A percentile compares a stretch with the other conserved stretches of the same genome.
These are phyloP conservation scores for Esperia sulphurella DNA, from an alignment of 2,888 invertebrate species.

Conservation along the genomic window DNA sequence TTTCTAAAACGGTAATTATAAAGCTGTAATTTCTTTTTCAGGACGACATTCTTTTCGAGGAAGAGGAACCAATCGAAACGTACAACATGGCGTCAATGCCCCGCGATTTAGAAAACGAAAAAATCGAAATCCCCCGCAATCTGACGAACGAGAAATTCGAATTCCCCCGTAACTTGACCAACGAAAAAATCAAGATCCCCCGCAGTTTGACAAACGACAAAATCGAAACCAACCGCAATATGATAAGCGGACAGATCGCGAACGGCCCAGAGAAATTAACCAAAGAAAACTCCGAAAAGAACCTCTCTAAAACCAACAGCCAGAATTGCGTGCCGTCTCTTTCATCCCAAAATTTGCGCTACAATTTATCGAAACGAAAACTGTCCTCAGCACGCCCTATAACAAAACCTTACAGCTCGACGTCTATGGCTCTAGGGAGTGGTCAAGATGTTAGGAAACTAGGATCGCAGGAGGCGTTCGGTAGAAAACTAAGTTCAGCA, in stretches of 20 bases:
- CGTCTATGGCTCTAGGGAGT: conserved; percentile 78
- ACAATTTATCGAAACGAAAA: conserved; percentile 57
- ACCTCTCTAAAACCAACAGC: conserved; percentile 30
- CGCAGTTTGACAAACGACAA: background rate
- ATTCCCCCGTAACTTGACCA: background rate
- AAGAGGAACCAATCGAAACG: conserved; percentile 56
- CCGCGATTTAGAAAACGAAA: background rate
- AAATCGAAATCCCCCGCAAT: background rate
- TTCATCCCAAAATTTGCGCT: conserved; percentile 38
- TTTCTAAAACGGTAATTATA: background rate
- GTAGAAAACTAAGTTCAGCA: conserved; percentile 48
- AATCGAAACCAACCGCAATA: background rate
- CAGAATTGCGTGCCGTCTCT: conserved; percentile 33
- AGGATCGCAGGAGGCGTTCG: conserved; percentile 58
- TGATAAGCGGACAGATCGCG: conserved; percentile 11
- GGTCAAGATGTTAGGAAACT: conserved; percentile 64
- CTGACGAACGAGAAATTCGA: background rate
- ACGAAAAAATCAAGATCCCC: background rate
- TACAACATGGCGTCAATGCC: conserved; percentile 29
- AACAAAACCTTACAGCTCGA: conserved; percentile 76
- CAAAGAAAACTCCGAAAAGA: conserved; percentile 28
- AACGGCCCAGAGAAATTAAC: conserved; percentile 27
- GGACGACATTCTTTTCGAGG: conserved; percentile 67
- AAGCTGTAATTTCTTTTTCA: conserved; percentile 40
- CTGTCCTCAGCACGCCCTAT: conserved; percentile 53